phyloP scores from a whole-genome alignment of 2,888 invertebrate species.

The Leucoma salicis region DNA sequence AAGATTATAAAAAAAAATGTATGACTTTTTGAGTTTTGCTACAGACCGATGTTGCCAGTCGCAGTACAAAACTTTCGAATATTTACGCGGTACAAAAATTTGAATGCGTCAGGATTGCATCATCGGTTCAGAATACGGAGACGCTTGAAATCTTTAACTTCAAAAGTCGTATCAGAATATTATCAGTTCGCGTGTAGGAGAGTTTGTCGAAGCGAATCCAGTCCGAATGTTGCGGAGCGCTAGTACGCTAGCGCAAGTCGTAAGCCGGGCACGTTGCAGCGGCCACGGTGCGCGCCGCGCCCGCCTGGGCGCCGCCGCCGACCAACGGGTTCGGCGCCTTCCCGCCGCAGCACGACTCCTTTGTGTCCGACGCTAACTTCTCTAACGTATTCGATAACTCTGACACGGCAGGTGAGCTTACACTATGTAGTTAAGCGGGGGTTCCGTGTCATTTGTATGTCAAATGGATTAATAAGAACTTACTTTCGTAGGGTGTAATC shows the following conservation, averaged over 20 bases:
- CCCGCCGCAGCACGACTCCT: slow-evolving; percentile 72
- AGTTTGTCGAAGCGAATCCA: background rate
- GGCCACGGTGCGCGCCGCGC: slow-evolving; percentile 33
- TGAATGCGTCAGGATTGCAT: too few relatives aligned
- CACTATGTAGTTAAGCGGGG: slow-evolving; percentile 29
- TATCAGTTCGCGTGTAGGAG: too few relatives aligned
- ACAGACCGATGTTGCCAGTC: too few relatives aligned
- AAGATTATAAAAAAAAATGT: too few relatives aligned
- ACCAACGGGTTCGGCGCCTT: slow-evolving; percentile 58
- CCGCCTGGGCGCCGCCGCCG: slow-evolving; percentile 46
- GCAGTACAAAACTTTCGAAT: too few relatives aligned
- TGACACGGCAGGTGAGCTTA: slow-evolving; percentile 84
- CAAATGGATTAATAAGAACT: background rate
- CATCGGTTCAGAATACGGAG: too few relatives aligned
- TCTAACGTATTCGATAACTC: slow-evolving; percentile 92
- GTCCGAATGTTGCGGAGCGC: background rate
- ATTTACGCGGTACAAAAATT: too few relatives aligned
- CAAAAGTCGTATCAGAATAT: too few relatives aligned
- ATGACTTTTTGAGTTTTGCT: too few relatives aligned
- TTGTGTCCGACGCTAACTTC: slow-evolving; percentile 94
- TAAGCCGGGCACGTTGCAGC: slow-evolving; percentile 29
- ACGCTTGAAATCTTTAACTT: too few relatives aligned
- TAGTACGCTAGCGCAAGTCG: background rate
- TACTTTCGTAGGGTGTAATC: too few relatives aligned
- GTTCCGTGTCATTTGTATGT: background rate